Base-by-base conservation (phyloP, 1,140 invertebrate species). In the Daktulosphaira vitifoliae region DNA sequence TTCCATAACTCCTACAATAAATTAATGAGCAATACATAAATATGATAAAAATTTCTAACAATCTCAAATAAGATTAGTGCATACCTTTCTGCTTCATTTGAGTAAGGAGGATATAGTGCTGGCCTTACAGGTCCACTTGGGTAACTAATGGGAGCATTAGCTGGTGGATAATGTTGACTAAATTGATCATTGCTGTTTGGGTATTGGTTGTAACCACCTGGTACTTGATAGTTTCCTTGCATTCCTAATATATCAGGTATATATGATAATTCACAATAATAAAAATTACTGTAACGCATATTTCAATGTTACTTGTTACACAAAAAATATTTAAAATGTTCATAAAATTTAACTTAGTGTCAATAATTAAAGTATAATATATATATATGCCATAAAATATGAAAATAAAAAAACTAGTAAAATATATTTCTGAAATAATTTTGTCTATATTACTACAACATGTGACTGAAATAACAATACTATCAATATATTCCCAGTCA, bases 101-200 rank as follows among this genome's bases (percentile, higher is more conserved):
- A 83, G 71, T 89, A 90, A 68, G 85, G 81, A 72, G 83, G 82
- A 76, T 85, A 85, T 68, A 84, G 82, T 70, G 82, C 81, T 20
- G 56, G 56, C 22, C 56, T 62, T 13, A 62, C 56, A 15, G 56
- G 25, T 1, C 56, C 42, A 62, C 39, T 62, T 11, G 42, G 42
- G 7, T 62, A 62, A 48, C 56, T 42, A 22, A 62, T 25, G 0
- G 56, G 42, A 48, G 56, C 44, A 46, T 6, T 62, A 62, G 42
- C 16, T n/a, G 56, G 42, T 62, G 56, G 56, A 62, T 62, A 62
- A 46, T 62, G 56, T 46, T 73, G 72, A 29, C 69, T 70, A 65
- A 76, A 77, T 66, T 80, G 78, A 65, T 81, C 78, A 29, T 62
- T 62, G 3, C 39, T 33, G 18, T 42, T 20, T 62, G 78, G 79